Evolutionary conservation across 2,888 invertebrate genomes (phyloP), one percentile per base, ranked within the genome.

Genomic region (Volucella zonaria): DNA sequence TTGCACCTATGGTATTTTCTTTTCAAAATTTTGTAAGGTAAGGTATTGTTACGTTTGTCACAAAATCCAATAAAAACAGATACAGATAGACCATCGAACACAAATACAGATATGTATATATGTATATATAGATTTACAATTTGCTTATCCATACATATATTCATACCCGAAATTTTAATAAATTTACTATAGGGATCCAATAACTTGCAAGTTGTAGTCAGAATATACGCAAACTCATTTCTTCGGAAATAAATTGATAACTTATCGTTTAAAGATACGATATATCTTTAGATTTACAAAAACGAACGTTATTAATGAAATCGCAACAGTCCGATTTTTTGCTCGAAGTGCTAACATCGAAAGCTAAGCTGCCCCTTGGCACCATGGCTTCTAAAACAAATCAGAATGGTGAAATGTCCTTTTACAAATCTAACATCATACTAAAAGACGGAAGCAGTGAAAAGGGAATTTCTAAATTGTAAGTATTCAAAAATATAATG

Each of bases 381-480:
- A 9, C 15, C 45, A 85, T 85, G 83, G 71, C 80, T 71, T 49
- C 80, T 3, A 64, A 40, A 42, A 62, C 64, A 11, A 56, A 62
- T 0, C 62, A 68, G 12, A 59, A 81, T 61, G 81, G 76, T n/a
- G 76, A 81, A 42, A 47, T 67, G 70, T 85, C 85, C 15, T 85
- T 68, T 14, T 85, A 81, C n/a, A 76, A 81, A 8, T 68, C 71
- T 0, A 85, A 85, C 38, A 85, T 81, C 9, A 68, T 81, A 4
- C 58, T 85, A 3, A 76, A 85, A 68, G 81, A 73, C 18, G 58
- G 31, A 18, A 62, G 58, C 23, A 49, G 43, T 40, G 42, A n/a
- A 15, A 73, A 78, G 14, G 11, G 47, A 9, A 67, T 67, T 52
- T 15, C 42, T 3, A 56, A 15, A 42, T 67, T 52, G 85, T 85